Base-by-base conservation (phyloP, 1,140 invertebrate species). In the Orussus abietinus region DNA sequence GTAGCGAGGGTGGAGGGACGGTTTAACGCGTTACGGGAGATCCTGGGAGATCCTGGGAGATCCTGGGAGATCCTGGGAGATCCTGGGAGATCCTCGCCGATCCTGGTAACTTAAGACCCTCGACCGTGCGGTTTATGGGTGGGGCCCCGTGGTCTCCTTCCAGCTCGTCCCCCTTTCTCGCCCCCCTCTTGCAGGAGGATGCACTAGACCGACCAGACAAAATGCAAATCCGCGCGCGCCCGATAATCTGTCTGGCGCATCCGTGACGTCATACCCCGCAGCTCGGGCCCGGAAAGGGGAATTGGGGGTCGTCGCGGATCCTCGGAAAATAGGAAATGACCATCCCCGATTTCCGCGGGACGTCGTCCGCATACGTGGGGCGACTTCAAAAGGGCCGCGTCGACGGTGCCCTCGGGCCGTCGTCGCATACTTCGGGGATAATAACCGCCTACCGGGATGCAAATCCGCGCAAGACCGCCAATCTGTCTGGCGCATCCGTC, bases 191-290 rank as follows among this genome's bases (percentile, higher is more conserved):
- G 41, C 26, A 32, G 28, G 30, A 29, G 21, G 22, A 25, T 25
- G 22, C 22, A n/a, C 22, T 25, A 25, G 22, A 19, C 29, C 14
- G 11, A 42, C 57, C 60, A 62, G 60, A 63, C 63, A 58, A 64
- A 66, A 69, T 69, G 66, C 60, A 69, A 71, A 71, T 69, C 48
- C 46, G 53, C 51, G 40, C 42, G 43, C 50, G 44, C 49, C 49
- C 52, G 60, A 59, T 66, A 68, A 68, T 66, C 64, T 65, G 61
- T 64, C 59, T 64, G 62, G 49, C 58, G 58, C 56, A 64, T 68
- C 60, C 64, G 56, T 64, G 59, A 65, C 60, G 65, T 68, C 57
- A 62, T 38, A 15, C 41, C 31, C 50, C 54, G 54, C n/a, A n/a
- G n/a, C n/a, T n/a, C n/a, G n/a, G n/a, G n/a, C n/a, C n/a, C n/a